These are phyloP conservation scores for Premnoplex brunnescens DNA, from an alignment of 2,797 vertebrate genomes.

Conservation along the genomic window DNA sequence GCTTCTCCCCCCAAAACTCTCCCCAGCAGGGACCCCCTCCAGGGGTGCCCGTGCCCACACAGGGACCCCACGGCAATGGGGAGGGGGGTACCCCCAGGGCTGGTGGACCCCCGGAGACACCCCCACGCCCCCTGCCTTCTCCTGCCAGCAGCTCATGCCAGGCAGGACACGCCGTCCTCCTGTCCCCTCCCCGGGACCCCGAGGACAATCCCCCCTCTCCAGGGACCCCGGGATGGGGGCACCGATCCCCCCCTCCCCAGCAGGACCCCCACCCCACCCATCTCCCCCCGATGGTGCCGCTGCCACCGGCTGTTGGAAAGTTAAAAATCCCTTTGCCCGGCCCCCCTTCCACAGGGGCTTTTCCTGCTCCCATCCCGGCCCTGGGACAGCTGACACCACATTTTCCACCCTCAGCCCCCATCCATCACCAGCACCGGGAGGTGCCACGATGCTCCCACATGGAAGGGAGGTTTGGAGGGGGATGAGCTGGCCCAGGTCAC, in stretches of 20 bases:
- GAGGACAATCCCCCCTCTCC: background rate
- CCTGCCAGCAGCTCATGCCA: background rate
- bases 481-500: no score
- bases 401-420: background rate
- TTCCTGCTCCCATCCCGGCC: background rate
- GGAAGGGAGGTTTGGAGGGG: background rate
- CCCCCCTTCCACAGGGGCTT: background rate
- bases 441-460: background rate
- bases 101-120: background rate
- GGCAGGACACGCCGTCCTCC: background rate
- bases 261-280: background rate
- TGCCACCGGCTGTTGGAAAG: background rate
- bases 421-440: background rate
- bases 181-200: background rate
- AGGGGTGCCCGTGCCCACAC: background rate
- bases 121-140: background rate
- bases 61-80: background rate
- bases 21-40: background rate
- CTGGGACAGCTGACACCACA: background rate
- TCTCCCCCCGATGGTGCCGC: background rate
- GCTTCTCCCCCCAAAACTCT: background rate
- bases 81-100: fast-evolving
- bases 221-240: background rate
- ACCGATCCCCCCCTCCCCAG: background rate
- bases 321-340: background rate